Percentiles rank a stretch among this genome's conserved stretches.
phyloP scores from a whole-genome alignment of 2,797 vertebrate species.

The Xenentodon cancila region DNA sequence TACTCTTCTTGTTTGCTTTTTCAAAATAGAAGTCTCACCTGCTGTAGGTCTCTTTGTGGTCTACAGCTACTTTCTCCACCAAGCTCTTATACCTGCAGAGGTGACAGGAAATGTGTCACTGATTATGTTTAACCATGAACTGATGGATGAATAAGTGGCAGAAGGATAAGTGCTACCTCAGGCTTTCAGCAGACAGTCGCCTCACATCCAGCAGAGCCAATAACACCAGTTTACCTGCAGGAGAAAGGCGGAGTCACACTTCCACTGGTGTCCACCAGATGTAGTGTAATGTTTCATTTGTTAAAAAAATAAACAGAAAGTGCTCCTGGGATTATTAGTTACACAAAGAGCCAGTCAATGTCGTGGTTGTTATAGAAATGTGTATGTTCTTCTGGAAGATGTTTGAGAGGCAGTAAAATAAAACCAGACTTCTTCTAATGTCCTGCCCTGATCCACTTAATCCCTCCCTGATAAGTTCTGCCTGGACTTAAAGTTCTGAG shows the following conservation, averaged over 20 bases:
- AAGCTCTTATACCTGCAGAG: constrained; percentile 84
- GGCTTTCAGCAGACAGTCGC: constrained; percentile 81
- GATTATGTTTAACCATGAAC: not conserved
- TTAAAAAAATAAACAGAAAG: too few relatives aligned
- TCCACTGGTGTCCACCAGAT: not conserved
- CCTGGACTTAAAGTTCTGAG: too few relatives aligned
- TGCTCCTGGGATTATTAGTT: too few relatives aligned
- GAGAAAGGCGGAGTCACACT: constrained; percentile 2
- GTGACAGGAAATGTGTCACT: constrained; percentile 21
- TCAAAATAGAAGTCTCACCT: constrained; percentile 74
- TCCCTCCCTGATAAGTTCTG: too few relatives aligned
- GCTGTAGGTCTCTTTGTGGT: constrained; percentile 87
- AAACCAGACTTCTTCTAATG: too few relatives aligned
- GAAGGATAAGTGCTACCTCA: constrained; percentile 78
- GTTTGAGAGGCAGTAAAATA: too few relatives aligned
- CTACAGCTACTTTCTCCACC: constrained; percentile 87
- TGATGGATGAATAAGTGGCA: not conserved
- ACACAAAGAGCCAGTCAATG: too few relatives aligned
- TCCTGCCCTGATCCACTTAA: too few relatives aligned
- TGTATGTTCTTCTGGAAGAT: too few relatives aligned
- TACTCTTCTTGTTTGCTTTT: not conserved
- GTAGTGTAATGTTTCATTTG: not conserved
- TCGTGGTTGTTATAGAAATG: too few relatives aligned
- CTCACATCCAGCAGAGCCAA: constrained; percentile 90
- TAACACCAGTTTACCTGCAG: constrained; percentile 89